Percentiles rank a stretch among this genome's conserved stretches.
phyloP scores from a whole-genome alignment of 2,797 vertebrate species.

The Bradypodion ventrale region DNA sequence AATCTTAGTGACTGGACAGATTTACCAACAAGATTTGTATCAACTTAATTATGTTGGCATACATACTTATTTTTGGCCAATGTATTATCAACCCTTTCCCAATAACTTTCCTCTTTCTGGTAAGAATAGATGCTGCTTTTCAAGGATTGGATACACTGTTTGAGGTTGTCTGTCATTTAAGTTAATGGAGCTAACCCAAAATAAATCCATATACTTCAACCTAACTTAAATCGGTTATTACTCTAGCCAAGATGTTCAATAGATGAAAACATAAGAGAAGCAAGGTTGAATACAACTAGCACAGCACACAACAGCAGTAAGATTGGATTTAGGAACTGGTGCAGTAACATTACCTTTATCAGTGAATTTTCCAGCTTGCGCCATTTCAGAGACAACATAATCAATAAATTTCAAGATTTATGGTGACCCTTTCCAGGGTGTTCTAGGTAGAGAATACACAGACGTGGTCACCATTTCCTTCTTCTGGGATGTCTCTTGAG shows the following conservation, averaged over 20 bases:
- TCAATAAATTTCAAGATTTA: too few relatives aligned
- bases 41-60: too few relatives aligned
- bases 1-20: too few relatives aligned
- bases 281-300: background rate
- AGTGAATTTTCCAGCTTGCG: slow-evolving; percentile 6
- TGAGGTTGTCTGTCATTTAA: background rate
- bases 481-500: too few relatives aligned
- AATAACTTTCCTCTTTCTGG: too few relatives aligned
- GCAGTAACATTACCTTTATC: background rate
- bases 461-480: too few relatives aligned
- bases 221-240: background rate
- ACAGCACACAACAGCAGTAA: background rate
- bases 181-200: background rate
- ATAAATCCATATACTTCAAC: slow-evolving; percentile 10
- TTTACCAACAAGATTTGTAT: too few relatives aligned
- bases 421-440: slow-evolving; percentile 22
- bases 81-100: too few relatives aligned
- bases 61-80: too few relatives aligned
- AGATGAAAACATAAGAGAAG: background rate
- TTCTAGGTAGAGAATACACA: slow-evolving; percentile 37
- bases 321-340: background rate
- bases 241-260: background rate
- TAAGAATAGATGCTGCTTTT: background rate
- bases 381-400: slow-evolving; percentile 14
- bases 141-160: background rate